Evolutionary conservation across 2,797 vertebrate genomes (phyloP).

Genomic region (Diplodus sargus): DNA sequence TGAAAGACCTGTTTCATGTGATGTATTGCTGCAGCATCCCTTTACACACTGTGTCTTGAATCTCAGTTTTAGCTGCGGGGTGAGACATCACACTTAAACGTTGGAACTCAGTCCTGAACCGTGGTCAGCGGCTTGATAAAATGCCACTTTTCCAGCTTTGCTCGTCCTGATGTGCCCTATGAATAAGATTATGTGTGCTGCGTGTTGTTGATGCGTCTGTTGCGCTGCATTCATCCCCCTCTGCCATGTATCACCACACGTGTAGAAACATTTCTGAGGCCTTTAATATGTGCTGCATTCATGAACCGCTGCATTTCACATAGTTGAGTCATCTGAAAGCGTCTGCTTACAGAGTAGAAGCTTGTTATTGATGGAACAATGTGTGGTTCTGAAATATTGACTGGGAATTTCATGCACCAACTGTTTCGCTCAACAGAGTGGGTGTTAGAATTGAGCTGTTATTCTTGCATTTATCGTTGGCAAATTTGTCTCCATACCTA

Average conservation of each 20-base stretch:
- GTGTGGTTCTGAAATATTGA: constrained; percentile 29
- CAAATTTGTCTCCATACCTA: not conserved
- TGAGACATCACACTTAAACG: too few species aligned
- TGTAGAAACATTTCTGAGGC: not conserved
- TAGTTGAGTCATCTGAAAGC: constrained; percentile 35
- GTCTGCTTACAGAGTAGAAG: not conserved
- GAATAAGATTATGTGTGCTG: not conserved
- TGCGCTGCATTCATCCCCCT: not conserved
- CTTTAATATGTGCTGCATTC: not conserved
- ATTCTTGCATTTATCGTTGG: not conserved
- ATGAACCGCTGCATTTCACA: constrained; percentile 26
- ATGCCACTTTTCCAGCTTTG: constrained; percentile 16
- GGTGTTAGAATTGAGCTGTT: not conserved
- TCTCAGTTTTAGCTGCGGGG: too few species aligned
- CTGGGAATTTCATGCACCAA: constrained; percentile 7
- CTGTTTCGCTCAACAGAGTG: constrained; percentile 4
- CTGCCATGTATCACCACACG: not conserved
- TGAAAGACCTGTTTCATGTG: too few species aligned
- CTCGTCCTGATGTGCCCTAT: not conserved
- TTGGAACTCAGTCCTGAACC: too few species aligned
- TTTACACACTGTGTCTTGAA: too few species aligned
- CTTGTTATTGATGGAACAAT: constrained; percentile 18
- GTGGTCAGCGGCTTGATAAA: not conserved
- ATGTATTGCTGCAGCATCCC: too few species aligned
- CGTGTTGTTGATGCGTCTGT: not conserved